Evolutionary conservation across 2,113 vertebrate genomes (phyloP).

Genomic region (Cyphomyrus plagiostoma): DNA sequence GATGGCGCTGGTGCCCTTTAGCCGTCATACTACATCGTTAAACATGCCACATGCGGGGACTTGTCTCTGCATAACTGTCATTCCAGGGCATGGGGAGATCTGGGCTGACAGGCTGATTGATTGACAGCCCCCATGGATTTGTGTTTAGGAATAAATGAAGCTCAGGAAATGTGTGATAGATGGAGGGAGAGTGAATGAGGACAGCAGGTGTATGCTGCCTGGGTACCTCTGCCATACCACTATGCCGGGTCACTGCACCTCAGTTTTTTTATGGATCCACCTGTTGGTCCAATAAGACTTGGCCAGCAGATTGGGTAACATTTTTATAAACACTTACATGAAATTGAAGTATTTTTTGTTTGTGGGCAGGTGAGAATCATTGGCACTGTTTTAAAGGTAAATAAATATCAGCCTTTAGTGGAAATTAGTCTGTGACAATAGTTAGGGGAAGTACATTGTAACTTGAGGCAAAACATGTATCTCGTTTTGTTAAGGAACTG

Average conservation of each 20-base stretch:
- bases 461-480: not conserved
- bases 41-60: not conserved
- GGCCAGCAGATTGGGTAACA: not conserved
- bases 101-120: slow-evolving; percentile 30
- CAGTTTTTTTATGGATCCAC: too few relatives aligned
- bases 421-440: not conserved
- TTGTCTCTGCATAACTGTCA: not conserved
- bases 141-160: not conserved
- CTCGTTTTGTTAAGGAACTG: not conserved
- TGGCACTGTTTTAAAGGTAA: not conserved
- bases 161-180: not conserved
- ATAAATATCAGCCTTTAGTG: not conserved
- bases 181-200: not conserved
- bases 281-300: not conserved
- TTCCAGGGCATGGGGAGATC: slow-evolving; percentile 16
- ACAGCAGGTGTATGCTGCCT: not conserved
- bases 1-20: not conserved
- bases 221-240: not conserved
- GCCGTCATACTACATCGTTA: not conserved
- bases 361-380: not conserved
- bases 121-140: not conserved
- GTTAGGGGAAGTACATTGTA: not conserved
- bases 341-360: not conserved
- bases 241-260: not conserved
- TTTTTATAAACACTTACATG: not conserved